These are phyloP conservation scores for Trissolcus basalis DNA, from an alignment of 1,140 invertebrate genomes.

Conservation along the genomic window DNA sequence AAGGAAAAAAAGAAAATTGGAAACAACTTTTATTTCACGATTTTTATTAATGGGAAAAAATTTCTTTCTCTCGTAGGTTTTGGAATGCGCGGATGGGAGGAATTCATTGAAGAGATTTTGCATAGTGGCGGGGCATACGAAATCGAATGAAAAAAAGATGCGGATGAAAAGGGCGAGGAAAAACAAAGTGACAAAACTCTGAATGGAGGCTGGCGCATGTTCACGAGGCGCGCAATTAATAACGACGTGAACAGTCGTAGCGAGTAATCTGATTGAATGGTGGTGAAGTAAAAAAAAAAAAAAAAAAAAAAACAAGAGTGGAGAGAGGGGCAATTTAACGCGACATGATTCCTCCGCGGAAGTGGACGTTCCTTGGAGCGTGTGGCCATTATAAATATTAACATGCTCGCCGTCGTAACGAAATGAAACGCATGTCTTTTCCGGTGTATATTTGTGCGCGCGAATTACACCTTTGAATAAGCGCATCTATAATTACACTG, in stretches of 20 bases:
- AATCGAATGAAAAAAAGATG: conserved; percentile 9
- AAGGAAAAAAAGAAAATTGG: too few species aligned
- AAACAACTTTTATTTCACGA: too few species aligned
- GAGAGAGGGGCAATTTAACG: neutral
- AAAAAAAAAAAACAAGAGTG: conserved; percentile 9
- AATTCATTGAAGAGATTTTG: neutral
- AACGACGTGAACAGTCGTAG: conserved; percentile 6
- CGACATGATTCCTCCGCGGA: too few species aligned
- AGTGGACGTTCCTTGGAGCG: too few species aligned
- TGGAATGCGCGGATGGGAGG: neutral
- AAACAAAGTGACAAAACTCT: conserved; percentile 7
- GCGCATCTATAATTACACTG: conserved; percentile 47
- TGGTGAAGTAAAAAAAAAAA: conserved; percentile 26
- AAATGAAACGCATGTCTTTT: conserved; percentile 52
- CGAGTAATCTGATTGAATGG: conserved; percentile 41
- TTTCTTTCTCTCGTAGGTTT: too few species aligned
- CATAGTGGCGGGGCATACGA: neutral
- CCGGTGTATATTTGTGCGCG: conserved; percentile 49
- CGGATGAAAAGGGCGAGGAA: conserved; percentile 5
- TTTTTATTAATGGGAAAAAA: too few species aligned
- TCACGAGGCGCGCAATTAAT: conserved; percentile 4
- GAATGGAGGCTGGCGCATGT: conserved; percentile 8
- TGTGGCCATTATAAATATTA: conserved; percentile 44
- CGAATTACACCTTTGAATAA: conserved; percentile 49
- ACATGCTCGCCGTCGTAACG: conserved; percentile 32